Conservation (phyloP, 2,797 vertebrate species). For the Acropternis orthonyx region DNA sequence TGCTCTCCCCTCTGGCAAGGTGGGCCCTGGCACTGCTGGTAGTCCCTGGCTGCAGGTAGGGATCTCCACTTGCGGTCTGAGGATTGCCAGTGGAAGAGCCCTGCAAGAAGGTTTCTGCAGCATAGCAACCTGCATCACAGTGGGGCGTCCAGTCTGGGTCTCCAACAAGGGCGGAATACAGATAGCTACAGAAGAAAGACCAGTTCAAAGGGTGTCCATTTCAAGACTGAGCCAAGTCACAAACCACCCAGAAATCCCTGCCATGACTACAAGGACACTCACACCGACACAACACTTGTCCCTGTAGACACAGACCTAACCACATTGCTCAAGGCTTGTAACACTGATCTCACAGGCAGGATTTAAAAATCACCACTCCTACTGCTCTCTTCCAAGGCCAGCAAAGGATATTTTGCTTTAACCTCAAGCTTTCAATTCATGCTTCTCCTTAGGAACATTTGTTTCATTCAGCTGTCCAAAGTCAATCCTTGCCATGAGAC, state of each 20-base stretch:
- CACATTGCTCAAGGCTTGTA: not conserved
- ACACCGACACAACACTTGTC: not conserved
- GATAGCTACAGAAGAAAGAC: not conserved
- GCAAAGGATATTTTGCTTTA: not conserved
- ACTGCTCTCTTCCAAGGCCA: not conserved
- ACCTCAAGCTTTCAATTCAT: not conserved
- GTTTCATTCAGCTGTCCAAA: not conserved
- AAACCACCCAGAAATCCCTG: not conserved
- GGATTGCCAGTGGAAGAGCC: not conserved
- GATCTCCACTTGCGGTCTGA: not conserved
- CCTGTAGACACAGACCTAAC: not conserved
- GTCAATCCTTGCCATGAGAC: not conserved
- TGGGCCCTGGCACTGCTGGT: not conserved
- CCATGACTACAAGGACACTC: not conserved
- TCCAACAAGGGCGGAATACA: not conserved
- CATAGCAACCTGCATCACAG: not conserved
- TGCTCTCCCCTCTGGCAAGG: not conserved
- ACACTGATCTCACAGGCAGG: not conserved
- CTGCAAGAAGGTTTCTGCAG: not conserved
- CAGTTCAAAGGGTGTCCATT: not conserved
- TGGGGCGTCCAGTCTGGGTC: not conserved
- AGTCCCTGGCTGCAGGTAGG: not conserved
- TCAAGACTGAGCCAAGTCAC: not conserved
- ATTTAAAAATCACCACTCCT: not conserved
- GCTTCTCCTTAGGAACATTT: conserved; percentile 8